Evolutionary conservation across 1,140 invertebrate genomes (phyloP).

Genomic region (Zaprionus taronus): DNA sequence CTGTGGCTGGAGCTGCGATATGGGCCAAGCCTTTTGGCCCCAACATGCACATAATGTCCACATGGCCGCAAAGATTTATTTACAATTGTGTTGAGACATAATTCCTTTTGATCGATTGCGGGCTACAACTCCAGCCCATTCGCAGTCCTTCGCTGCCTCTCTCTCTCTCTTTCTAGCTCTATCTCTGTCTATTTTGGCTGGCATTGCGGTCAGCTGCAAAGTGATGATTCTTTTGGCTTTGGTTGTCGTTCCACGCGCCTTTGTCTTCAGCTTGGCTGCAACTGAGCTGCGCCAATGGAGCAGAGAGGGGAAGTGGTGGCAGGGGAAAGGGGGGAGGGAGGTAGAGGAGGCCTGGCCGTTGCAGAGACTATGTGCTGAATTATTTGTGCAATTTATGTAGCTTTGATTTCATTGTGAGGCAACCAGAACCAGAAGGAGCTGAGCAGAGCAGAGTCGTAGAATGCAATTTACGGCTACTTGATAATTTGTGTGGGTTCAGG

Average conservation of each 20-base stretch:
- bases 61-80: slow-evolving; percentile 81
- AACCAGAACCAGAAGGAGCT: not conserved
- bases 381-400: slow-evolving; percentile 79
- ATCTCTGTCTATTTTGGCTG: slow-evolving; percentile 14
- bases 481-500: slow-evolving; percentile 60
- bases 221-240: slow-evolving; percentile 75
- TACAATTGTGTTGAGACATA: slow-evolving; percentile 83
- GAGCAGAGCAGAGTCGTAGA: slow-evolving; percentile 6
- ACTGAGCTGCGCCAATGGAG: slow-evolving; percentile 29
- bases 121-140: slow-evolving; percentile 36
- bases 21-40: slow-evolving; percentile 49
- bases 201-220: slow-evolving; percentile 69
- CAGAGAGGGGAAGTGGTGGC: not conserved
- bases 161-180: not conserved
- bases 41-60: slow-evolving; percentile 75
- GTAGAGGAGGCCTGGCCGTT: not conserved
- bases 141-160: not conserved
- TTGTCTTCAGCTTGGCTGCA: slow-evolving; percentile 44
- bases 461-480: slow-evolving; percentile 71
- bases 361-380: slow-evolving; percentile 52
- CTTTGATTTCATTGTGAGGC: slow-evolving; percentile 75
- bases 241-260: slow-evolving; percentile 19
- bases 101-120: slow-evolving; percentile 80
- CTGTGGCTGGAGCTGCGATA: slow-evolving; percentile 46
- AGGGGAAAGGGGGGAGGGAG: not conserved